Base-by-base conservation (phyloP, 1,140 invertebrate species). In the Tenebrio molitor region DNA sequence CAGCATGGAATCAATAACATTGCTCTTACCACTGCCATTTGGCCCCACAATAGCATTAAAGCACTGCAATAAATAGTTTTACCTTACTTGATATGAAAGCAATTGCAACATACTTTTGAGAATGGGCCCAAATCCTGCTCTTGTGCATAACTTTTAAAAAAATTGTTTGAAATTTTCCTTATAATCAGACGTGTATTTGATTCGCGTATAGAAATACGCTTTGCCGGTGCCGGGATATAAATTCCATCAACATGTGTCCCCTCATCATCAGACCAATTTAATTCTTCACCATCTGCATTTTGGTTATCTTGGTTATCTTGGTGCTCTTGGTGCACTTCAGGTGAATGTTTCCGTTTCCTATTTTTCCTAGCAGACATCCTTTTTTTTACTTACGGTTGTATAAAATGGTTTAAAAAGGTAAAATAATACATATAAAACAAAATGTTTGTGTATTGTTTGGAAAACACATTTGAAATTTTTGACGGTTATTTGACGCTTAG, bases 11-110 rank as follows among this genome's bases (percentile, higher is more conserved):
- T 99, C 98, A 77, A 99, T 99, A 0, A 99, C 96, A 85, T 99
- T 99, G 74, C 96, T 98, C 81, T 99, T 99, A 0, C 98, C 98
- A 86, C 96, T 99, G n/a, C 98, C 98, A 87, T 99, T 99, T 0
- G 98, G 98, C 0, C 98, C 98, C 80, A 99, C 92, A 75, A 99
- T 98, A 7, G 96, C 91, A 15, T 97, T 96, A 79, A 99, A 99
- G 84, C 93, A 95, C 92, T 97, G 84, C 62, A 90, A 79, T 29
- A 68, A 16, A 53, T 29, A 3, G 8, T 29, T 29, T 3, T 29
- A 29, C 8, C 3, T 29, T 29, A 29, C 21, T n/a, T n/a, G n/a
- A n/a, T n/a, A n/a, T n/a, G n/a, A n/a, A n/a, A n/a, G n/a, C n/a
- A n/a, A n/a, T 36, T 33, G 8, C 19, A n/a, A 68, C 10, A 65